Evolutionary conservation across 2,113 vertebrate species (phyloP).

Genomic region (Barnardius zonarius): DNA sequence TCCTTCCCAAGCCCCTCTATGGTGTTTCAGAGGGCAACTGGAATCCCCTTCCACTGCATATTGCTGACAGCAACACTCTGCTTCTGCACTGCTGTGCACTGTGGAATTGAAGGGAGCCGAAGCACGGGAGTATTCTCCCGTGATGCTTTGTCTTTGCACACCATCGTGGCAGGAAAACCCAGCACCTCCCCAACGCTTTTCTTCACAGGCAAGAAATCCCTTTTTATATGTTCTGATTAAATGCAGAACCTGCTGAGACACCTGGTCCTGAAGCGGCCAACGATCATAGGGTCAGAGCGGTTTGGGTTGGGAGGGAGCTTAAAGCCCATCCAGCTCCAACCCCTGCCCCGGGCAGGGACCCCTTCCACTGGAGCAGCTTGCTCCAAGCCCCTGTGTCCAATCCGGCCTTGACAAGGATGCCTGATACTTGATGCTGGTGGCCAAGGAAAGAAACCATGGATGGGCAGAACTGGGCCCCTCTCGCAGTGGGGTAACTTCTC

Average conservation of each 20-base stretch:
- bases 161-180: background rate
- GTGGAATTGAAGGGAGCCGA: background rate
- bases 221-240: background rate
- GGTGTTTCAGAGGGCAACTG: background rate
- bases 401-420: background rate
- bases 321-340: background rate
- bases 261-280: background rate
- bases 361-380: background rate
- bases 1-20: background rate
- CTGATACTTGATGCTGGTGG: background rate
- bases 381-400: background rate
- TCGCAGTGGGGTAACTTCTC: rapidly evolving
- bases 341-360: background rate
- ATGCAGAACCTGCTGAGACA: background rate
- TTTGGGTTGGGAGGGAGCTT: background rate
- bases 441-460: rapidly evolving
- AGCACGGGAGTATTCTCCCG: rapidly evolving
- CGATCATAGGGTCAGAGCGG: background rate
- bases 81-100: background rate
- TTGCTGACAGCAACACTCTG: background rate
- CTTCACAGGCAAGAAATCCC: background rate
- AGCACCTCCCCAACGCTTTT: rapidly evolving
- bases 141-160: background rate
- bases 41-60: background rate
- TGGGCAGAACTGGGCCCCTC: background rate